These are phyloP conservation scores for Papilio polytes DNA, from an alignment of 1,140 invertebrate species.

Conservation along the genomic window DNA sequence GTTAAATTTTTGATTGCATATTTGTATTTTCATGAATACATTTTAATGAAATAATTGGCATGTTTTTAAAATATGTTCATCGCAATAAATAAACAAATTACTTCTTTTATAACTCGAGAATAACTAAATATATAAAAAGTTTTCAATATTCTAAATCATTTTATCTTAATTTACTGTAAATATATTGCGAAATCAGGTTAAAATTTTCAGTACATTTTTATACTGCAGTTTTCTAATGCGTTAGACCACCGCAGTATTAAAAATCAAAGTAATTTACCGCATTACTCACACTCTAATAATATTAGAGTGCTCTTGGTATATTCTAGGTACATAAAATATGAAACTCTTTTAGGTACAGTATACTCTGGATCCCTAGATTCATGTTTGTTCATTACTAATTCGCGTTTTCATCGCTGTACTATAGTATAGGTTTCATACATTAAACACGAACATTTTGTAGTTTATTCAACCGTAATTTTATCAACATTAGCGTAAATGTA, in stretches of 20 bases:
- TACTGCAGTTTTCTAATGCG: neutral
- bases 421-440: neutral
- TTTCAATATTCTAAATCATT: neutral
- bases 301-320: neutral
- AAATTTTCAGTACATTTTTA: neutral
- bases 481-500: too few species aligned
- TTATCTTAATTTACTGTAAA: neutral
- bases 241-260: neutral
- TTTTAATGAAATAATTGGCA: neutral
- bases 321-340: neutral
- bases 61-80: neutral
- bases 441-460: neutral
- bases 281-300: conserved; percentile 14
- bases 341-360: neutral
- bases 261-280: conserved; percentile 14
- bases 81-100: neutral
- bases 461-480: too few species aligned
- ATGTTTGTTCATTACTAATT: conserved; percentile 16
- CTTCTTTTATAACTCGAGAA: neutral
- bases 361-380: neutral
- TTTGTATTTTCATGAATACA: neutral
- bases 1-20: neutral
- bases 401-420: neutral
- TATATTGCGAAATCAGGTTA: neutral
- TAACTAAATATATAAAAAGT: neutral